Conservation (phyloP, 1,140 invertebrate species). For the Drosophila nigromelanica region DNA sequence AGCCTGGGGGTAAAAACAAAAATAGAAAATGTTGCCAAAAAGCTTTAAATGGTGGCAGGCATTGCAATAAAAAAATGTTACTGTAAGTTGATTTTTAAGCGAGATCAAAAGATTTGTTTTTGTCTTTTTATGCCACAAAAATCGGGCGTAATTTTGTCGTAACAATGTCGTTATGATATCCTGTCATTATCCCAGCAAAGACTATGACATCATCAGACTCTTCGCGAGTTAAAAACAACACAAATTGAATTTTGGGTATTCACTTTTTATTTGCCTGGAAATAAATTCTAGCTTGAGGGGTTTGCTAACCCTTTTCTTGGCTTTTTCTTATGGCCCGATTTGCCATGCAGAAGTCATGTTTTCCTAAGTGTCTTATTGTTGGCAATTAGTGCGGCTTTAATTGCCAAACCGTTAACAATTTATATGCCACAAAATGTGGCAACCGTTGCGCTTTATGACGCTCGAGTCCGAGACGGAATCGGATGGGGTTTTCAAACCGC, state of each 20-base stretch:
- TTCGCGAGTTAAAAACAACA: slow-evolving; percentile 1
- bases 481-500: not conserved
- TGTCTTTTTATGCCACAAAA: slow-evolving; percentile 40
- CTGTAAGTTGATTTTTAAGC: slow-evolving; percentile 41
- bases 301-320: slow-evolving; percentile 36
- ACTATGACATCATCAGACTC: slow-evolving; percentile 41
- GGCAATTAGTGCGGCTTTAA: slow-evolving; percentile 66
- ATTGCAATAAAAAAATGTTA: slow-evolving; percentile 22
- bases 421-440: slow-evolving; percentile 34
- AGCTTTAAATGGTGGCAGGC: slow-evolving; percentile 57
- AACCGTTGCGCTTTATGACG: slow-evolving; percentile 66
- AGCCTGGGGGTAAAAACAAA: slow-evolving; percentile 40
- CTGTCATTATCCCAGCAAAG: slow-evolving; percentile 3
- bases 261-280: slow-evolving; percentile 13
- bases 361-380: slow-evolving; percentile 68
- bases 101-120: slow-evolving; percentile 56
- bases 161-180: slow-evolving; percentile 47
- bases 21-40: slow-evolving; percentile 41
- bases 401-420: slow-evolving; percentile 61
- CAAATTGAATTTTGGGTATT: slow-evolving; percentile 26
- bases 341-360: slow-evolving; percentile 51
- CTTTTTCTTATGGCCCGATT: slow-evolving; percentile 7
- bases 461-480: not conserved
- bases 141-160: slow-evolving; percentile 38
- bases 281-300: slow-evolving; percentile 24